Conservation (phyloP, 2,113 vertebrate species). For the Hyla sarda region DNA sequence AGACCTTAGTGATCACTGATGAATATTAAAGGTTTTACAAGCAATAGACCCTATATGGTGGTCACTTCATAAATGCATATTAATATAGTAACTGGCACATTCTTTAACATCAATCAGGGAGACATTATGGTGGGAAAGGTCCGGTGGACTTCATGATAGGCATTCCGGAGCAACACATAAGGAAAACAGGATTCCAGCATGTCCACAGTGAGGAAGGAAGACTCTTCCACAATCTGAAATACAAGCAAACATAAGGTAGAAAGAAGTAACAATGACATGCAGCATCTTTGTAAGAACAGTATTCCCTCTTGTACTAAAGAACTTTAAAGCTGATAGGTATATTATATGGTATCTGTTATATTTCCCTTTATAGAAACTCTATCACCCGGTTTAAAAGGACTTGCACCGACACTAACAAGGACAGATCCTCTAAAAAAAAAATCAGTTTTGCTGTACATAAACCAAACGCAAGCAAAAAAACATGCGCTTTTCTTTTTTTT, state of each 20-base stretch:
- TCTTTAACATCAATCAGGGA: neutral
- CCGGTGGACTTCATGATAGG: slow-evolving; percentile 86
- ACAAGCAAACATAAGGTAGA: slow-evolving; percentile 2
- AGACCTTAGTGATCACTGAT: neutral
- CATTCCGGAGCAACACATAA: slow-evolving; percentile 88
- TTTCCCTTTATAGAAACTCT: too few relatives aligned
- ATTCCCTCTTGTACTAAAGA: neutral
- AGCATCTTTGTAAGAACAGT: neutral
- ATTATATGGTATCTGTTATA: too few relatives aligned
- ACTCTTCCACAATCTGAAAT: slow-evolving; percentile 86
- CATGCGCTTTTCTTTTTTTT: too few relatives aligned
- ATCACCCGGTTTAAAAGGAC: too few relatives aligned
- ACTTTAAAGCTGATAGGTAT: neutral
- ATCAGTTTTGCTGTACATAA: too few relatives aligned
- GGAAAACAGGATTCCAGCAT: slow-evolving; percentile 93
- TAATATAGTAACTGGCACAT: too few relatives aligned
- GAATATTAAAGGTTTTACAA: neutral
- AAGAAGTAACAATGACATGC: neutral
- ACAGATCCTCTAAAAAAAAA: too few relatives aligned
- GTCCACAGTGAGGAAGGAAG: slow-evolving; percentile 87
- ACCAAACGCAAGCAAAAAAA: too few relatives aligned
- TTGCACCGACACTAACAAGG: too few relatives aligned
- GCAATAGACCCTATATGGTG: neutral
- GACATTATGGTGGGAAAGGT: slow-evolving; percentile 67
- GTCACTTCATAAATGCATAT: neutral